These are phyloP conservation scores for Characodon lateralis DNA, from an alignment of 2,797 vertebrate species.

Conservation along the genomic window DNA sequence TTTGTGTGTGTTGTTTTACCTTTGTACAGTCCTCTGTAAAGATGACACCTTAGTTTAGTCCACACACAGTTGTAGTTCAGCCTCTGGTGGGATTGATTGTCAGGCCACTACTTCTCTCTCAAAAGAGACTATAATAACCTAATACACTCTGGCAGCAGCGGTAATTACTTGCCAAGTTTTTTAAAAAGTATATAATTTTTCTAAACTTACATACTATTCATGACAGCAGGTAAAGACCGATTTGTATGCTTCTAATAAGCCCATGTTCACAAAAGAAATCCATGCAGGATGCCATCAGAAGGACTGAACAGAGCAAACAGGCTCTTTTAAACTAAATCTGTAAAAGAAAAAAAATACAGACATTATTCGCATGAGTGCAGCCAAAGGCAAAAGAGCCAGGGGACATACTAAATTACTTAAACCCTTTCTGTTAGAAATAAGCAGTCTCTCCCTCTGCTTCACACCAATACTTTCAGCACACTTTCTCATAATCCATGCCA, in stretches of 20 bases:
- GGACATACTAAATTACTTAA: constrained; percentile 44
- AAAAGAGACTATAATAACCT: constrained; percentile 5
- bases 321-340: constrained; percentile 54
- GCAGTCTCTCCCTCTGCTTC: constrained; percentile 38
- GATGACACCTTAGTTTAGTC: constrained; percentile 58
- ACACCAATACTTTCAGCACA: constrained; percentile 20
- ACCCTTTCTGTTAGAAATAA: constrained; percentile 55
- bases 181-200: constrained; percentile 13
- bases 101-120: constrained; percentile 6
- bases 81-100: constrained; percentile 26
- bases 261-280: constrained; percentile 27
- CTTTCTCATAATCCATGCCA: neutral
- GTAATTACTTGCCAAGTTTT: constrained; percentile 12
- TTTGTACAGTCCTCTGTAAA: constrained; percentile 11
- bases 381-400: constrained; percentile 16
- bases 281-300: constrained; percentile 30
- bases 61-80: constrained; percentile 40
- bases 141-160: neutral
- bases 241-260: constrained; percentile 10
- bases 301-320: constrained; percentile 51
- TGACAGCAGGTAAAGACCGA: constrained; percentile 36
- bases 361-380: constrained; percentile 39
- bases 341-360: constrained; percentile 60
- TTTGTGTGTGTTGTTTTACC: neutral
- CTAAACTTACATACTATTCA: constrained; percentile 6